Evolutionary conservation across 1,140 invertebrate genomes (phyloP).

Genomic region (Eriosoma lanigerum): DNA sequence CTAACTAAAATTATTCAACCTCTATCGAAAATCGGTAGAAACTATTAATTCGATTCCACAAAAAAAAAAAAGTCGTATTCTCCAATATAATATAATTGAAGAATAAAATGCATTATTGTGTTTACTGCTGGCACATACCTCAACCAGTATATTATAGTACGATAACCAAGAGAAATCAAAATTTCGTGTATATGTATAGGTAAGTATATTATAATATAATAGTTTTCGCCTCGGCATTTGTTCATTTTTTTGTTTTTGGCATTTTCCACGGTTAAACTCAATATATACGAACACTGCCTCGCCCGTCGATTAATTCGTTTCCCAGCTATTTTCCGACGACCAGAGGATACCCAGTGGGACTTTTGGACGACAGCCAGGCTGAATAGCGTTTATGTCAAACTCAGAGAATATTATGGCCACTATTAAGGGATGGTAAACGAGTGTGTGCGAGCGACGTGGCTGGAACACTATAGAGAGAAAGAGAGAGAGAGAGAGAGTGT

Average conservation of each 20-base stretch:
- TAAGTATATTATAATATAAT: background rate
- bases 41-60: too few species aligned
- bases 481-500: background rate
- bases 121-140: too few species aligned
- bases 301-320: conserved; percentile 46
- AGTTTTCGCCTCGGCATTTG: conserved; percentile 10
- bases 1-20: too few species aligned
- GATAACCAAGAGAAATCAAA: background rate
- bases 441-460: conserved; percentile 27
- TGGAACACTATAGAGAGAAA: background rate
- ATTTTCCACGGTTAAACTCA: conserved; percentile 28
- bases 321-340: conserved; percentile 1
- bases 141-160: background rate
- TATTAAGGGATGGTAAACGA: conserved; percentile 42
- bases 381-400: conserved; percentile 50
- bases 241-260: conserved; percentile 28
- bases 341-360: conserved; percentile 7
- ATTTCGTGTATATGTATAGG: background rate
- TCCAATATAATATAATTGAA: too few species aligned
- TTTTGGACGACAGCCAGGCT: conserved; percentile 49
- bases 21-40: too few species aligned
- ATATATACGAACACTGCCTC: conserved; percentile 39
- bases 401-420: conserved; percentile 49
- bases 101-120: too few species aligned
- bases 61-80: too few species aligned